These are phyloP conservation scores for Lydus trimaculatus DNA, from an alignment of 2,888 invertebrate species.

Conservation along the genomic window DNA sequence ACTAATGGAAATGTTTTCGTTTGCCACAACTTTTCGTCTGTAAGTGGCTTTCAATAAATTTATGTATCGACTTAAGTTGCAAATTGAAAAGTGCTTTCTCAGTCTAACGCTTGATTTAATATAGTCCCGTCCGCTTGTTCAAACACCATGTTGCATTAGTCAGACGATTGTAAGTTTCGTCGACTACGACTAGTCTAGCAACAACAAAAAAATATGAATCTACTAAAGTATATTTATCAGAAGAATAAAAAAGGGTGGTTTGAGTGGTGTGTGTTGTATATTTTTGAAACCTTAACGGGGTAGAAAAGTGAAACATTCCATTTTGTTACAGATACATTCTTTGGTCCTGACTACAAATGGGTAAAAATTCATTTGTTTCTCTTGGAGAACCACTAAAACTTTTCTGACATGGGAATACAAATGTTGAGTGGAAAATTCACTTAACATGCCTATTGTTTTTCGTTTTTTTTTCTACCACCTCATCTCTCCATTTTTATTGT, in stretches of 20 bases:
- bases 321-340: slow-evolving; percentile 44
- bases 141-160: slow-evolving; percentile 35
- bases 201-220: too few relatives aligned
- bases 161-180: too few relatives aligned
- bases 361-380: slow-evolving; percentile 53
- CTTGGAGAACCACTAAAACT: slow-evolving; percentile 49
- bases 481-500: background rate
- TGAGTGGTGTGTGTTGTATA: too few relatives aligned
- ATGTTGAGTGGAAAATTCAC: slow-evolving; percentile 52
- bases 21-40: slow-evolving; percentile 41
- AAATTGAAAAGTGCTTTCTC: slow-evolving; percentile 49
- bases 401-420: slow-evolving; percentile 50
- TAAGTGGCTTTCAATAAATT: slow-evolving; percentile 49
- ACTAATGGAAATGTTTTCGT: slow-evolving; percentile 44
- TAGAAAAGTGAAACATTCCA: slow-evolving; percentile 45
- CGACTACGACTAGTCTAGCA: too few relatives aligned
- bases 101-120: slow-evolving; percentile 47
- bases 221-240: too few relatives aligned
- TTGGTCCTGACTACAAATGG: slow-evolving; percentile 46
- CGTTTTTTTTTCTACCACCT: slow-evolving; percentile 25
- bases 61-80: slow-evolving; percentile 50
- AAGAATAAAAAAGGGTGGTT: too few relatives aligned
- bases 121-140: slow-evolving; percentile 23
- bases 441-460: slow-evolving; percentile 46
- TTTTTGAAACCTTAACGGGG: slow-evolving; percentile 13